Evolutionary conservation across 2,888 invertebrate species (phyloP).

Genomic region (Amaurobius ferox): DNA sequence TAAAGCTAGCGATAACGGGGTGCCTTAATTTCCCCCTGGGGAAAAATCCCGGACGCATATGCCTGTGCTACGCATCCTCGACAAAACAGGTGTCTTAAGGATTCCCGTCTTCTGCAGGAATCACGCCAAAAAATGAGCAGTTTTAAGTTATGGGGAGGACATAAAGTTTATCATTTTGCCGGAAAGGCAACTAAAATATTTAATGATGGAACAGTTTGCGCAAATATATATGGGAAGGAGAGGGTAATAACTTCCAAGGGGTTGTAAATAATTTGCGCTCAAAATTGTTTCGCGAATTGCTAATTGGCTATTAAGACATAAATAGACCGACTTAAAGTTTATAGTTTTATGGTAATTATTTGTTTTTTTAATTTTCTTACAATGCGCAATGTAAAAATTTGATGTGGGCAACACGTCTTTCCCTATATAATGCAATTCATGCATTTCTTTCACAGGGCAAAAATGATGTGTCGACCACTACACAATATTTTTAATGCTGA

Average conservation of each 20-base stretch:
- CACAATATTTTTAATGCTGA: too few species aligned
- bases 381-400: too few species aligned
- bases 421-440: too few species aligned
- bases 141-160: constrained; percentile 54
- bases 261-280: constrained; percentile 58
- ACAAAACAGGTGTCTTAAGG: constrained; percentile 67
- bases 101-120: constrained; percentile 34
- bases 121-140: constrained; percentile 45
- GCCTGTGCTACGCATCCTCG: too few species aligned
- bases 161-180: constrained; percentile 62
- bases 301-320: constrained; percentile 63
- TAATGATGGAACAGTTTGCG: constrained; percentile 39
- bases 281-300: constrained; percentile 56
- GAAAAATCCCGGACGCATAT: not conserved
- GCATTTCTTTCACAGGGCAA: too few species aligned
- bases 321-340: constrained; percentile 16
- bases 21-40: constrained; percentile 51
- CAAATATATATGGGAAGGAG: not conserved
- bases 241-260: constrained; percentile 4
- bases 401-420: too few species aligned
- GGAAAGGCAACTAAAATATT: constrained; percentile 43
- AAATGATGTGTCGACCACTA: too few species aligned
- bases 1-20: constrained; percentile 58
- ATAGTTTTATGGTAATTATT: too few species aligned
- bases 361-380: too few species aligned